A percentile compares a stretch with the other conserved stretches of the same genome.
Conservation (phyloP, 2,797 vertebrate species). For the Lepus oiostolus region DNA sequence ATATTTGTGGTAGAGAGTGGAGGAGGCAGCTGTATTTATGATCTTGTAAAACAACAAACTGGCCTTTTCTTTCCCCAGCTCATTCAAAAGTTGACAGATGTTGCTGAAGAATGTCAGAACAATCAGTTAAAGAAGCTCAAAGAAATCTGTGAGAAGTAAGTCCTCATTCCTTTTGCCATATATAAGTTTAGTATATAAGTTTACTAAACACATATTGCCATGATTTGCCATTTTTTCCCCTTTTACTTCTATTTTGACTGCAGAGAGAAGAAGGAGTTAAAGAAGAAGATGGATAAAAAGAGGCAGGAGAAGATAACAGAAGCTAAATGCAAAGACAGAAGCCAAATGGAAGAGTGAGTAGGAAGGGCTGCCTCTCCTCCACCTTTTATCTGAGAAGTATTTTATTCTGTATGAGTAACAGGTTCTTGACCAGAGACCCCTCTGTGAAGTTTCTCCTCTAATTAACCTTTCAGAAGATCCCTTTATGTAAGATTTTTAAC, state of each 20-base stretch:
- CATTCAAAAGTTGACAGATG: conserved; percentile 95
- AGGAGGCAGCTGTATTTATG: background rate
- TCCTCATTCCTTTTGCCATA: conserved; percentile 26
- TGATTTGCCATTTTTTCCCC: background rate
- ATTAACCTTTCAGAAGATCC: conserved; percentile 15
- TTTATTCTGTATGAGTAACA: background rate
- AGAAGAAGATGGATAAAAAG: conserved; percentile 99
- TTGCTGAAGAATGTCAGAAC: conserved; percentile 97
- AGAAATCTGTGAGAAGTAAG: conserved; percentile 98
- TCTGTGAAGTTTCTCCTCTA: background rate
- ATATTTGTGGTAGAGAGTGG: background rate
- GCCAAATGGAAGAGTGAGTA: conserved; percentile 97
- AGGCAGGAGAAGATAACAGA: conserved; percentile 98
- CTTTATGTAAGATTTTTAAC: background rate
- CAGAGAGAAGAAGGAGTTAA: conserved; percentile 98
- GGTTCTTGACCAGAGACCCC: background rate
- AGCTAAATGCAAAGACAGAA: conserved; percentile 97
- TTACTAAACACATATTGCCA: background rate
- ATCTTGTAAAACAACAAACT: conserved; percentile 45
- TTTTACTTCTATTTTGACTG: conserved; percentile 70
- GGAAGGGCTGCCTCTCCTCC: background rate
- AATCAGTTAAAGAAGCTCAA: conserved; percentile 96
- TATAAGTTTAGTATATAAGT: background rate
- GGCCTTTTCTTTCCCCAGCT: conserved; percentile 89
- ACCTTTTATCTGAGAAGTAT: background rate